Evolutionary conservation across 2,888 invertebrate genomes (phyloP), one percentile per base, ranked within the genome.

Genomic region (Drosophila neotestacea): DNA sequence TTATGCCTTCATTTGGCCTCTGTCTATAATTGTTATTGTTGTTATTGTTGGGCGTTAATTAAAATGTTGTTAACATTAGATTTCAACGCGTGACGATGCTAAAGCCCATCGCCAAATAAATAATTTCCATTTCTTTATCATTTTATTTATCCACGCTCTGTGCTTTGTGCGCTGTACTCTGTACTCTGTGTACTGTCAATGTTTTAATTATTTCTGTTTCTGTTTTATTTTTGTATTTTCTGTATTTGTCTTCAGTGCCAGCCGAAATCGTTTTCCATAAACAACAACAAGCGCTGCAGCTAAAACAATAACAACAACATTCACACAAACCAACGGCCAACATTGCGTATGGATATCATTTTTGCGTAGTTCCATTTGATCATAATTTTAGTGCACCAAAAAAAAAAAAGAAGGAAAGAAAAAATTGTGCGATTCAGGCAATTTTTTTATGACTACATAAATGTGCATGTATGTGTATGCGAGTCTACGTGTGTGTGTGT

Each of bases 21-120:
- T 69, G 72, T 60, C 47, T 47, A 44, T 48, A 61, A 34, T 38
- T 68, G 50, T 41, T 56, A 27, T 39, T 54, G 27, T 16, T 55
- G 66, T 13, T 54, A 42, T 36, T 73, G 61, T 30, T 62, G 61
- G 54, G 54, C 65, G 56, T 77, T 85, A 85, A 85, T 85, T 85
- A 85, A 89, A 85, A 65, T 79, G 71, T 85, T 85, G 85, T 89
- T 89, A 85, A 85, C 85, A 89, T 89, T 89, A 89, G 85, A 74
- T 79, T 89, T 85, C 48, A 71, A 72, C 70, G 87, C 79, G 74
- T 70, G 76, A 76, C 79, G 74, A 58, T 58, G 64, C 69, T 67
- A 87, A 88, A 73, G 81, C 82, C 82, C 70, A 48, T 51, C 46
- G 71, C 55, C 70, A 85, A 85, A 89, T 85, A 85, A 87, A 89